Evolutionary conservation across 2,113 vertebrate genomes (phyloP).

Genomic region (Struthidea cinerea): DNA sequence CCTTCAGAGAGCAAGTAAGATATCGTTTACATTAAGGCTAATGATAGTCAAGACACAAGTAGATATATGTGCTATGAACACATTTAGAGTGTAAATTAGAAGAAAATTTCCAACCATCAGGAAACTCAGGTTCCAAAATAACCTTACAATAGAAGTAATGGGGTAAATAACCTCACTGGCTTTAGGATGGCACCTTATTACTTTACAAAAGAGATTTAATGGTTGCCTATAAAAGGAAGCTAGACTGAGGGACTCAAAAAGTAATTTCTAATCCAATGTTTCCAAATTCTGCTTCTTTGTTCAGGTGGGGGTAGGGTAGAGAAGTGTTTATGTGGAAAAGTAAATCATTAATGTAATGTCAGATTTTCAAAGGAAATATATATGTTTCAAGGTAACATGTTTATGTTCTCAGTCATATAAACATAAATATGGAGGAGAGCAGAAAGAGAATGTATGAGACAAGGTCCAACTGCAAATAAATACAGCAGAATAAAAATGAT

Average conservation of each 20-base stretch:
- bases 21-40: background rate
- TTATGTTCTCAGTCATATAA: background rate
- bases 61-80: background rate
- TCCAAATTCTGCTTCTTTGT: background rate
- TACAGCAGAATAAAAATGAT: background rate
- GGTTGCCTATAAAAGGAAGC: background rate
- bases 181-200: background rate
- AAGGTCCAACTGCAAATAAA: background rate
- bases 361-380: background rate
- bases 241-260: background rate
- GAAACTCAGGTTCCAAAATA: background rate
- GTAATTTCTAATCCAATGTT: background rate
- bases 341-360: background rate
- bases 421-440: background rate
- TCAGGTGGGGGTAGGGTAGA: background rate
- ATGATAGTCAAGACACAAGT: background rate
- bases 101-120: background rate
- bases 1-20: background rate
- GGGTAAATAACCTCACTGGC: background rate
- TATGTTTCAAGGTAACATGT: background rate
- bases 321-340: background rate
- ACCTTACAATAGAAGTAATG: background rate
- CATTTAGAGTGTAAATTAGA: background rate
- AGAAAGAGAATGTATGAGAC: background rate
- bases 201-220: background rate